Base-by-base conservation (phyloP, 2,113 vertebrate genomes). In the Calyptomena viridis region DNA sequence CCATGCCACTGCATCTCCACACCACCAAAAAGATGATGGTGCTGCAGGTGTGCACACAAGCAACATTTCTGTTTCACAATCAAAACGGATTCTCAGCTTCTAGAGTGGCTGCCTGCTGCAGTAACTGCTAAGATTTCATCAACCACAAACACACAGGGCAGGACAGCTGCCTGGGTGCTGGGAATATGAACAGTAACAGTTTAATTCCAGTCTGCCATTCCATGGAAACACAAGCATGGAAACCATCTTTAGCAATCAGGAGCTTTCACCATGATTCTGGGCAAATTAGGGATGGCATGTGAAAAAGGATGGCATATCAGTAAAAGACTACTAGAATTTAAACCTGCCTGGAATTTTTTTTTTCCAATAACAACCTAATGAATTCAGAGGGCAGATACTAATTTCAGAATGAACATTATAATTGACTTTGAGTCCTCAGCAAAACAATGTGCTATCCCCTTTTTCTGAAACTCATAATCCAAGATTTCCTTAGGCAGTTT, bases 61-160 rank as follows among this genome's bases (percentile, higher is more conserved):
- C 44, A 84, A 87, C n/a, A 39, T 8, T 88, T n/a, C n/a, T 91
- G 39, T 95, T 93, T 60, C 92, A 74, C 33, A 68, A 91, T 71
- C 87, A 94, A 93, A 90, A 86, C 58, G 83, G 73, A 44, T 67
- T 90, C 80, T 90, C 59, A 80, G 74, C 82, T 96, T 96, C 96
- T 73, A 75, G 77, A 97, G 95, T 85, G 55, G 68, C 90, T 97
- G 87, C 72, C 85, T 59, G 22, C 23, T 37, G n/a, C 24, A 17
- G 17, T 37, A 37, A 25, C 58, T 37, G 90, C 89, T 96, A 86
- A 81, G 83, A 96, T 94, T 96, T 96, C 92, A 96, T 90, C 82
- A 90, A 87, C 93, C 86, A 96, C 93, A 97, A 96, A 95, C 84
- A 96, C 96, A 90, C n/a, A 49, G 82, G 90, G 79, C 78, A 95